Evolutionary conservation across 2,113 vertebrate species (phyloP).

Genomic region (Cyprinodon brontotheroides): DNA sequence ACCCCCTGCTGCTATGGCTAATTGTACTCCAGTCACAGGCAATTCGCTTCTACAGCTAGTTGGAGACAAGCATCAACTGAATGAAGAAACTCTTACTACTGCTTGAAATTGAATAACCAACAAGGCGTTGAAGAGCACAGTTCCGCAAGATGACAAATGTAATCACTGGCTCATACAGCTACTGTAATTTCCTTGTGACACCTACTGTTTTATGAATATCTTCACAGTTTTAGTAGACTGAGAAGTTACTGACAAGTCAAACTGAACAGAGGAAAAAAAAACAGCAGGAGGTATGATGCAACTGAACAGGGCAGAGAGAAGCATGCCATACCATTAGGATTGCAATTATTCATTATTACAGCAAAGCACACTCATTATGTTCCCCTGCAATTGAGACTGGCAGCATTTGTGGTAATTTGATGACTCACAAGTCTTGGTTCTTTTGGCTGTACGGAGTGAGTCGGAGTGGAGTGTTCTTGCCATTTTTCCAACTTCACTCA

Average conservation of each 20-base stretch:
- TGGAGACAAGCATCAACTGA: conserved; percentile 40
- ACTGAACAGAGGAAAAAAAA: background rate
- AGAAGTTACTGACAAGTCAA: conserved; percentile 52
- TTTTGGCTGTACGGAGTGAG: conserved; percentile 57
- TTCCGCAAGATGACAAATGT: conserved; percentile 31
- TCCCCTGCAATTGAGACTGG: conserved; percentile 74
- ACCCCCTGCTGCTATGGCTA: conserved; percentile 67
- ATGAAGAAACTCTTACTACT: conserved; percentile 24
- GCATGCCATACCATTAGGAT: conserved; percentile 66
- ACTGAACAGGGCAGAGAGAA: conserved; percentile 43
- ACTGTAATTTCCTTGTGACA: conserved; percentile 21
- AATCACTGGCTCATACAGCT: conserved; percentile 40
- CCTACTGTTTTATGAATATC: conserved; percentile 26
- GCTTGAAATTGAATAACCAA: conserved; percentile 28
- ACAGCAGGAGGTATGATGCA: conserved; percentile 51
- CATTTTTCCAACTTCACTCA: conserved; percentile 65
- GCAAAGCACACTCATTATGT: conserved; percentile 71
- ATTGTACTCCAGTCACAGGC: conserved; percentile 62
- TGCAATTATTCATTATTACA: conserved; percentile 73
- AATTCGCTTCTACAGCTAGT: conserved; percentile 54
- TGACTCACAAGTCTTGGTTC: conserved; percentile 67
- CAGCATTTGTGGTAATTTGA: conserved; percentile 69
- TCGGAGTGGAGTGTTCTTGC: conserved; percentile 41
- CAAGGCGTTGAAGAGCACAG: conserved; percentile 24
- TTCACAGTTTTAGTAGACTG: conserved; percentile 24